phyloP scores from a whole-genome alignment of 2,113 vertebrate species.

The Diadophis punctatus region DNA sequence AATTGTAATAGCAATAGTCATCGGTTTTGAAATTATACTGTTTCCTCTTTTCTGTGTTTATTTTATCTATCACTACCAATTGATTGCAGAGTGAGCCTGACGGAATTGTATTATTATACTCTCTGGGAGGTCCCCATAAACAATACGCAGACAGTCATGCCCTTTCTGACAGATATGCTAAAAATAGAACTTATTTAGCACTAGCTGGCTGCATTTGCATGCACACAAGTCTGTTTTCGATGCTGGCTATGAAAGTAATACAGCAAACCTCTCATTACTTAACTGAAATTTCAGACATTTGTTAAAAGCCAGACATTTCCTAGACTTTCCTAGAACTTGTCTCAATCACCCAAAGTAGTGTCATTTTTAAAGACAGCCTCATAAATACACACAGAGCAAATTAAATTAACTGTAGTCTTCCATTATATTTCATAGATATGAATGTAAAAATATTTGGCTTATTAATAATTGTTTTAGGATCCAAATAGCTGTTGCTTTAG shows the following conservation, averaged over 20 bases:
- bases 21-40: background rate
- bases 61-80: background rate
- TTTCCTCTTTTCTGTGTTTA: background rate
- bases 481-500: background rate
- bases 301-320: background rate
- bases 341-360: background rate
- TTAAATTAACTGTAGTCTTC: background rate
- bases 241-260: constrained; percentile 13
- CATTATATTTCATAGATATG: background rate
- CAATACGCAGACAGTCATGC: background rate
- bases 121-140: background rate
- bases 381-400: background rate
- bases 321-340: background rate
- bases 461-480: background rate
- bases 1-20: background rate
- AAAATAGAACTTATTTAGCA: background rate
- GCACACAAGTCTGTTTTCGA: background rate
- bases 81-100: fast-evolving
- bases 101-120: background rate
- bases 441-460: background rate
- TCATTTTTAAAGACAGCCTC: background rate
- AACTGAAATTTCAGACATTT: background rate
- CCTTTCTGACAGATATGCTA: background rate
- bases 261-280: background rate
- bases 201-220: background rate